Percentiles rank a stretch among this genome's conserved stretches.
These are phyloP conservation scores for Scrobipalpa costella DNA, from an alignment of 2,888 invertebrate species.

Conservation along the genomic window DNA sequence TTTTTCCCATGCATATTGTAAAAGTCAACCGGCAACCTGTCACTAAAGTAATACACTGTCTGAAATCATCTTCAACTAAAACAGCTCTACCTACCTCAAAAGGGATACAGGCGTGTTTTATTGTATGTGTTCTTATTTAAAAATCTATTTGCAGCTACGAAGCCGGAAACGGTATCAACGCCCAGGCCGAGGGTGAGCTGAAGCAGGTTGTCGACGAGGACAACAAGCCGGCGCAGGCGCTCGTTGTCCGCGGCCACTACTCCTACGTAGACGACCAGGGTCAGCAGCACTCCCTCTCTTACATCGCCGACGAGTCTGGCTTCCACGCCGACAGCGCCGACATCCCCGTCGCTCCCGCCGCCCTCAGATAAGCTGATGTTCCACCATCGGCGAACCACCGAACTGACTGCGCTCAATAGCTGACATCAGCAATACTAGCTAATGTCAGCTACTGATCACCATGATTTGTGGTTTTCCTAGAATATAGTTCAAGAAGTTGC, in stretches of 20 bases:
- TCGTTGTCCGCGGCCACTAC: conserved; percentile 82
- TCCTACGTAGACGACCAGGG: conserved; percentile 80
- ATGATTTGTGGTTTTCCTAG: conserved; percentile 28
- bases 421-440: conserved; percentile 25
- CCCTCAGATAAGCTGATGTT: conserved; percentile 43
- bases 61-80: no score
- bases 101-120: neutral
- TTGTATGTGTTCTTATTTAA: neutral
- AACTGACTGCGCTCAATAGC: conserved; percentile 23
- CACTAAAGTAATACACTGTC: no score
- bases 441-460: neutral
- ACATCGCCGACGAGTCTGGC: conserved; percentile 83
- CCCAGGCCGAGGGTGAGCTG: conserved; percentile 72
- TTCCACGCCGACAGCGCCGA: conserved; percentile 83
- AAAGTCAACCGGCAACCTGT: no score
- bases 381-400: conserved; percentile 34
- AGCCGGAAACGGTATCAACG: conserved; percentile 79
- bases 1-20: no score
- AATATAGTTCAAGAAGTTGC: conserved; percentile 25
- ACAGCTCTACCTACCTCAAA: no score
- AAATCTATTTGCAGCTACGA: conserved; percentile 62
- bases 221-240: conserved; percentile 77
- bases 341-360: conserved; percentile 76
- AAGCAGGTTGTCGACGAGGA: conserved; percentile 74
- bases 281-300: conserved; percentile 70